A percentile compares a stretch with the other conserved stretches of the same genome.
Conservation (phyloP, 1,140 invertebrate species). For the Eriocheir sinensis region DNA sequence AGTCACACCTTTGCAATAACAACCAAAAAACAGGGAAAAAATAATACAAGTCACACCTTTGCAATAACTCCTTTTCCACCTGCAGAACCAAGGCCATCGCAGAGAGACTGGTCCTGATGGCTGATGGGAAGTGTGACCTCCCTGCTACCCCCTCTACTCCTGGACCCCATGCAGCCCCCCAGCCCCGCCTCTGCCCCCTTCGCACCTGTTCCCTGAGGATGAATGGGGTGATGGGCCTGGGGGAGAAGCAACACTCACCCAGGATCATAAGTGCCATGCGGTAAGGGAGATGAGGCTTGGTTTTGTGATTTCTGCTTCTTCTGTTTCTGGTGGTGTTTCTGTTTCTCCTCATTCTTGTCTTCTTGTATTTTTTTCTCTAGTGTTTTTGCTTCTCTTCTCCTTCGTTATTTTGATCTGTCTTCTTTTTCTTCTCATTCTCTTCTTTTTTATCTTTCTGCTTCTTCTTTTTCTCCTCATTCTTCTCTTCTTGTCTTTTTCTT, state of each 20-base stretch:
- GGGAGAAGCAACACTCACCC: conserved; percentile 47
- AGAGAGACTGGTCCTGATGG: conserved; percentile 61
- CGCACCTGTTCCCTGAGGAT: conserved; percentile 60
- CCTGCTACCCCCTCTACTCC: neutral
- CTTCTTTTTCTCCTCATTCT: too few species aligned
- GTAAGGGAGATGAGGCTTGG: too few species aligned
- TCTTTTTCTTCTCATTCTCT: too few species aligned
- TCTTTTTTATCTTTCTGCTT: too few species aligned
- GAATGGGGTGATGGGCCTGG: conserved; percentile 54
- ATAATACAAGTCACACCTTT: too few species aligned
- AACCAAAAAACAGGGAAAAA: too few species aligned
- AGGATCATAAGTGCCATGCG: conserved; percentile 37
- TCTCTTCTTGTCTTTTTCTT: too few species aligned
- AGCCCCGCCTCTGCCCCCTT: neutral
- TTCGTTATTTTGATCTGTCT: too few species aligned
- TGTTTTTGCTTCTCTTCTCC: too few species aligned
- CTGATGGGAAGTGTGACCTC: conserved; percentile 49
- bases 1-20: neutral
- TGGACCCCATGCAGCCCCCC: neutral
- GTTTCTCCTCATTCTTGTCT: neutral
- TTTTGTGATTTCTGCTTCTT: too few species aligned
- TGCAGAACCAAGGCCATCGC: conserved; percentile 59
- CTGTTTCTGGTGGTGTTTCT: too few species aligned
- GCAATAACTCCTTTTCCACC: too few species aligned
- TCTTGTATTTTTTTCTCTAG: neutral